These are phyloP conservation scores for Penaeus japonicus DNA, from an alignment of 1,140 invertebrate species.

Conservation along the genomic window DNA sequence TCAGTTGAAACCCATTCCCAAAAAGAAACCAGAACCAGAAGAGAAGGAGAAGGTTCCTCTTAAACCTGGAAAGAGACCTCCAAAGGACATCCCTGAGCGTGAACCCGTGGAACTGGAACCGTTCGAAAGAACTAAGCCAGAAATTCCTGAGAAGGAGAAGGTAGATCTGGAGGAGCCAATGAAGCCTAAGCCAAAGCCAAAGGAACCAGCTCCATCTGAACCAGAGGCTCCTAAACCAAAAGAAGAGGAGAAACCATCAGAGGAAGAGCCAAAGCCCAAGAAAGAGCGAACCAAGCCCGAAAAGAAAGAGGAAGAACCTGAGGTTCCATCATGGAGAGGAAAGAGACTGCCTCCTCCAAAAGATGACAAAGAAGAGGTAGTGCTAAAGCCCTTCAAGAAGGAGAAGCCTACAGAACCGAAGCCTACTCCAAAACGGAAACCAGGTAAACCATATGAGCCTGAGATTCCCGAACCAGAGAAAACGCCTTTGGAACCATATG, in stretches of 20 bases:
- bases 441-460: constrained; percentile 35
- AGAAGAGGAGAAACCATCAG: constrained; percentile 10
- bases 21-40: constrained; percentile 43
- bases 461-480: constrained; percentile 38
- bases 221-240: constrained; percentile 32
- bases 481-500: constrained; percentile 27
- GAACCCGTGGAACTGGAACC: constrained; percentile 44
- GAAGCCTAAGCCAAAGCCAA: constrained; percentile 43
- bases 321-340: constrained; percentile 38
- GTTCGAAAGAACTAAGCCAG: constrained; percentile 34
- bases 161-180: constrained; percentile 31
- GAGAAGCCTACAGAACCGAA: constrained; percentile 42
- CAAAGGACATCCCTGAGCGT: constrained; percentile 29
- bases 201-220: constrained; percentile 17
- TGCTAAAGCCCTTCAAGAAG: constrained; percentile 51
- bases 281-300: constrained; percentile 31
- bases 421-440: constrained; percentile 29
- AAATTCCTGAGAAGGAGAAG: constrained; percentile 37
- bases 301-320: constrained; percentile 30
- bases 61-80: constrained; percentile 19
- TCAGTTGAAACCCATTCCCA: constrained; percentile 38
- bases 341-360: constrained; percentile 39
- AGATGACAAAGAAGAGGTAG: constrained; percentile 58
- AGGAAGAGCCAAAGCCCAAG: constrained; percentile 30
- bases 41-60: constrained; percentile 32